Percentiles rank a stretch among this genome's conserved stretches.
phyloP scores from a whole-genome alignment of 1,140 invertebrate genomes.

The Drosophila trapezifrons region DNA sequence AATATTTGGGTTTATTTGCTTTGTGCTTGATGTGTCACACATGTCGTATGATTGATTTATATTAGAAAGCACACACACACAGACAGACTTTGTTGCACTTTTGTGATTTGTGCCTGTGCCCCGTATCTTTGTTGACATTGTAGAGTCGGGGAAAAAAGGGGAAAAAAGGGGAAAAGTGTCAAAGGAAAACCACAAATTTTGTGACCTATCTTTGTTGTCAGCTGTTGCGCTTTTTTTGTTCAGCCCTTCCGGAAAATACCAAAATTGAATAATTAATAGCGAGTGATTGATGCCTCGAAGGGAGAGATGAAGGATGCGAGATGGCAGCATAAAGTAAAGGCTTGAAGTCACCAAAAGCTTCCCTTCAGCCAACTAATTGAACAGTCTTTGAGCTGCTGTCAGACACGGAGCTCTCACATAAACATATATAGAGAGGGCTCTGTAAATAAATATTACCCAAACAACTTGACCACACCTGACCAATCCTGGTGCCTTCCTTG shows the following conservation, averaged over 20 bases:
- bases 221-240: constrained; percentile 39
- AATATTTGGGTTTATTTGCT: constrained; percentile 37
- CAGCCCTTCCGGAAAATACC: background rate
- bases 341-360: background rate
- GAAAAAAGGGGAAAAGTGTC: constrained; percentile 4
- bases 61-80: constrained; percentile 33
- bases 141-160: background rate
- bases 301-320: background rate
- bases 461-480: constrained; percentile 48
- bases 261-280: constrained; percentile 48
- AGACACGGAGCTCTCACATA: constrained; percentile 16
- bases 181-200: constrained; percentile 19
- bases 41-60: constrained; percentile 76
- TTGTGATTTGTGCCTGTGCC: constrained; percentile 32
- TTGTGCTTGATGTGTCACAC: constrained; percentile 49
- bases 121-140: constrained; percentile 9
- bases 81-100: constrained; percentile 36
- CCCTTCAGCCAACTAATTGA: constrained; percentile 58
- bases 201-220: constrained; percentile 13
- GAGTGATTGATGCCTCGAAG: constrained; percentile 42
- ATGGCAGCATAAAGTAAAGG: background rate
- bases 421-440: constrained; percentile 5
- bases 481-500: constrained; percentile 23
- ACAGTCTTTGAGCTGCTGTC: constrained; percentile 52
- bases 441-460: constrained; percentile 52